phyloP scores from a whole-genome alignment of 2,888 invertebrate species.

The Itoplectis maculator region DNA sequence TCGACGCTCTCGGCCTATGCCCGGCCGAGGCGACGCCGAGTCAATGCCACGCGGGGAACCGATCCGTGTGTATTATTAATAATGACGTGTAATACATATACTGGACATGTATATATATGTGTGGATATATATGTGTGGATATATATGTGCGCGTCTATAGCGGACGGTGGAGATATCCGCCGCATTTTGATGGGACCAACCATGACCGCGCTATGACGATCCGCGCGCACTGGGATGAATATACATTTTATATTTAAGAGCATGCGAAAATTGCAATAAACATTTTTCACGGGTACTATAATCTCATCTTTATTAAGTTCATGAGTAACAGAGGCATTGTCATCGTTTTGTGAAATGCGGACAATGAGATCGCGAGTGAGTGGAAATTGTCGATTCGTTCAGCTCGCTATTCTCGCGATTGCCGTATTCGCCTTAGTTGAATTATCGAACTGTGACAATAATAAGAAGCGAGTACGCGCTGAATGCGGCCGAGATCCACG shows the following conservation, averaged over 20 bases:
- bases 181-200: background rate
- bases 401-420: constrained; percentile 1
- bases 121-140: no score
- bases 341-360: no score
- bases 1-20: constrained; percentile 19
- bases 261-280: no score
- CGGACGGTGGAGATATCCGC: constrained; percentile 6
- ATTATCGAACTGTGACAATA: constrained; percentile 28
- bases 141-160: no score
- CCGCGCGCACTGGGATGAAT: background rate
- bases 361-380: background rate
- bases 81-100: constrained; percentile 2
- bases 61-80: constrained; percentile 38
- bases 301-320: no score
- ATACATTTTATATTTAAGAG: background rate
- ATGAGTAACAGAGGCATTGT: no score
- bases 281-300: no score
- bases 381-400: constrained; percentile 23
- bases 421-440: background rate
- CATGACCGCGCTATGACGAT: background rate
- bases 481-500: background rate
- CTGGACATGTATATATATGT: background rate
- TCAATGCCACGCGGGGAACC: constrained; percentile 69
- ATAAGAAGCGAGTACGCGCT: constrained; percentile 4
- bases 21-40: constrained; percentile 65